Evolutionary conservation across 2,797 vertebrate genomes (phyloP).

Genomic region (Arctocebus calabarensis): DNA sequence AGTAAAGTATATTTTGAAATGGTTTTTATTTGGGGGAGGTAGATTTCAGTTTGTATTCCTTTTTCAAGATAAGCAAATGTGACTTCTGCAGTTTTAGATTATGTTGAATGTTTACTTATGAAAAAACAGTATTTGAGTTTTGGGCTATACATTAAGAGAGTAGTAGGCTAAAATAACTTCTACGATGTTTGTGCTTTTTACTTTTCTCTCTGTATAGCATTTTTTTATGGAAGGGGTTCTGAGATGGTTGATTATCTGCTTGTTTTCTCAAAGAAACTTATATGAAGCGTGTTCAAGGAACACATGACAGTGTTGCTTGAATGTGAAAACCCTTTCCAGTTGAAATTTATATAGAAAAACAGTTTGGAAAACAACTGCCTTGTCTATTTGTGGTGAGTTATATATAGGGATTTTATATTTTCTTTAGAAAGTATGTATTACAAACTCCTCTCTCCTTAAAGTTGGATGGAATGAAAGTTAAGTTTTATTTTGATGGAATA

Average conservation of each 20-base stretch:
- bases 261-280: not conserved
- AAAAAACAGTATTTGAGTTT: not conserved
- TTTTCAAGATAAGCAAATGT: conserved; percentile 61
- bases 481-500: not conserved
- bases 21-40: conserved; percentile 40
- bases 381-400: conserved; percentile 35
- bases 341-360: not conserved
- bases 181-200: conserved; percentile 62
- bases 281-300: not conserved
- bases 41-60: conserved; percentile 46
- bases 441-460: not conserved
- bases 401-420: not conserved
- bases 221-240: not conserved
- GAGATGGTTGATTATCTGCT: not conserved
- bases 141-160: conserved; percentile 42
- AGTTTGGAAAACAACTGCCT: conserved; percentile 23
- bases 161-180: conserved; percentile 55
- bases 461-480: not conserved
- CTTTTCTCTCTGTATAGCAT: not conserved
- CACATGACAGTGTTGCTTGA: not conserved
- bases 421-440: not conserved
- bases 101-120: conserved; percentile 46
- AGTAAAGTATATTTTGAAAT: conserved; percentile 57
- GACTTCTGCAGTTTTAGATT: conserved; percentile 59
- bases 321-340: conserved; percentile 1